Percentiles rank a stretch among this genome's conserved stretches.
Evolutionary conservation across 2,113 vertebrate species (phyloP).

Genomic region (Tor tambroides): DNA sequence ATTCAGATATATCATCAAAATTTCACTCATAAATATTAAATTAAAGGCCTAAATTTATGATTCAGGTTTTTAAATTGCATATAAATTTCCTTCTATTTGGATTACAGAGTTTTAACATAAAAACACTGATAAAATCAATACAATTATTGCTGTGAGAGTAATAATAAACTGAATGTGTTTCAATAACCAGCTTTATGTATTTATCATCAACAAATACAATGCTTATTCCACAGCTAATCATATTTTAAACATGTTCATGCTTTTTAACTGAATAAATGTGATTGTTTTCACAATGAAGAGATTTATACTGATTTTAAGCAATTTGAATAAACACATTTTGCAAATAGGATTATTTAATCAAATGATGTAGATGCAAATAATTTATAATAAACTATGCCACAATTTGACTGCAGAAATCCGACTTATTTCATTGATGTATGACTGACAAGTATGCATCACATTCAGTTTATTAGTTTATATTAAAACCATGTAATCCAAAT

Average conservation of each 20-base stretch:
- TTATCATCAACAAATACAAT: background rate
- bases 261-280: too few species aligned
- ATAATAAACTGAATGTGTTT: background rate
- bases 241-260: too few species aligned
- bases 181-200: background rate
- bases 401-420: background rate
- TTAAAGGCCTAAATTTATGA: too few species aligned
- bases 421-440: background rate
- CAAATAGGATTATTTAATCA: background rate
- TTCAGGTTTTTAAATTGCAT: too few species aligned
- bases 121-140: background rate
- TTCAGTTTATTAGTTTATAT: too few species aligned
- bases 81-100: too few species aligned
- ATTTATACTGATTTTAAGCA: too few species aligned
- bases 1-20: too few species aligned
- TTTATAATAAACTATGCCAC: background rate
- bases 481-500: background rate
- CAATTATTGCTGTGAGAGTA: background rate
- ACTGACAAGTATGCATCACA: background rate
- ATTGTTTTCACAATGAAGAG: too few species aligned
- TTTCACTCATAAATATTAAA: too few species aligned
- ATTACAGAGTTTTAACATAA: background rate
- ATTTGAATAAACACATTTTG: background rate
- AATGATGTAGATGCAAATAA: background rate
- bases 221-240: too few species aligned